Evolutionary conservation across 2,888 invertebrate species (phyloP), one percentile per base, ranked within the genome.

Genomic region (Dendrolimus pini): DNA sequence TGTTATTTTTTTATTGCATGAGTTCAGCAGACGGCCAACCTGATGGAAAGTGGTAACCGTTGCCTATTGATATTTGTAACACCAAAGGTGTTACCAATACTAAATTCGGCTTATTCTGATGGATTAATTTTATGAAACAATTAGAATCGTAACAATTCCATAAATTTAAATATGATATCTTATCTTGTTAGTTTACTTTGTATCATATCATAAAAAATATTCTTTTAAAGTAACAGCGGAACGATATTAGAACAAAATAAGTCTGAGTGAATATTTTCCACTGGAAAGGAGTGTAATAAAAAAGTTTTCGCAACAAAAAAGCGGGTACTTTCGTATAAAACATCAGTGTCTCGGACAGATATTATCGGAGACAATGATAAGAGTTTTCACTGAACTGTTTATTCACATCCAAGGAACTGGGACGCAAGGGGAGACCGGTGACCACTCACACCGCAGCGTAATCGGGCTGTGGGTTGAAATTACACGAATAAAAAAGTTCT

Each of bases 321-420:
- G 41, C 58, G 58, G 58, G 58, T 55, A 58, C 61, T 68, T 66
- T 68, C 12, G 59, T 63, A 63, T 65, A 62, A 62, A 65, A 65
- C 61, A 58, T 63, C 67, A 63, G 69, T 79, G 83, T 75, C 70
- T 67, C 56, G 60, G 65, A 61, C 82, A 82, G 85, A 85, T 83
- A 80, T 77, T 78, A 83, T 83, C 82, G 65, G 61, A 65, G 71
- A 79, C 75, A 77, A 72, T 77, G 83, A 83, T 83, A 83, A 82
- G 81, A 81, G 73, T 74, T 81, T 78, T 74, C 76, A 77, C 73
- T 75, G 72, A 72, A 80, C 78, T 85, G 82, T 83, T 85, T 84
- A 81, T 83, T 82, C 74, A 72, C 63, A 69, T 66, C 66, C 63
- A 59, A 61, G 60, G 64, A 70, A 75, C 68, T 66, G 68, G 69